Conservation (phyloP, 2,113 vertebrate species). For the Seriola dumerili region DNA sequence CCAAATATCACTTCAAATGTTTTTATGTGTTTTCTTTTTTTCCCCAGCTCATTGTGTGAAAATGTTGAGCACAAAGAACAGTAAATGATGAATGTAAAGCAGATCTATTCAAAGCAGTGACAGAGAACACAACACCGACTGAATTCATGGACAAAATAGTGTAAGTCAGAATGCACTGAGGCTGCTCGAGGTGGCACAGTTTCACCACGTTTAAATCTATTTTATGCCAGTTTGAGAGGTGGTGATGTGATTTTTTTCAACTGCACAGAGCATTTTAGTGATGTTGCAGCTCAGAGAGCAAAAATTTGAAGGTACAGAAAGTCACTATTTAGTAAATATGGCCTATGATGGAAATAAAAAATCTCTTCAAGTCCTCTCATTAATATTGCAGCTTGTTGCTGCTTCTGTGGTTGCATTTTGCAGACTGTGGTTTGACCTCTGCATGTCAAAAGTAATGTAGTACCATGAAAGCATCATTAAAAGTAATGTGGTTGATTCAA, state of each 20-base stretch:
- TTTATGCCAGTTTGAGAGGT: background rate
- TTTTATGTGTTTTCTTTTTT: background rate
- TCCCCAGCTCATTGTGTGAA: background rate
- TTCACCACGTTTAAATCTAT: background rate
- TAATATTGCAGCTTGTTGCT: background rate
- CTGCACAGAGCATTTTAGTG: background rate
- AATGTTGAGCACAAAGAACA: background rate
- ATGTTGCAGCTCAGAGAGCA: background rate
- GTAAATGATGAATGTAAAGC: background rate
- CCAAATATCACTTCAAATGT: slow-evolving; percentile 1
- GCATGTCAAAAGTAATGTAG: background rate
- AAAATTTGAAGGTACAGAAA: slow-evolving; percentile 5
- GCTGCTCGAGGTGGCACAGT: background rate
- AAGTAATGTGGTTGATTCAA: background rate
- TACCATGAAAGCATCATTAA: background rate
- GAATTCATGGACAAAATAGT: background rate
- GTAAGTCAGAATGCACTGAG: background rate
- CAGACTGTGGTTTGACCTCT: background rate
- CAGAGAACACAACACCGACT: background rate
- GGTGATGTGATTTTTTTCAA: slow-evolving; percentile 1
- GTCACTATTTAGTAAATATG: background rate
- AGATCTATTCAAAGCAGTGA: slow-evolving; percentile 3
- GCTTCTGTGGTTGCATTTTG: background rate
- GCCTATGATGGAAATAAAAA: background rate
- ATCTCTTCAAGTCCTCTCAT: background rate